phyloP scores from a whole-genome alignment of 2,888 invertebrate species.

The Sisyra terminalis region DNA sequence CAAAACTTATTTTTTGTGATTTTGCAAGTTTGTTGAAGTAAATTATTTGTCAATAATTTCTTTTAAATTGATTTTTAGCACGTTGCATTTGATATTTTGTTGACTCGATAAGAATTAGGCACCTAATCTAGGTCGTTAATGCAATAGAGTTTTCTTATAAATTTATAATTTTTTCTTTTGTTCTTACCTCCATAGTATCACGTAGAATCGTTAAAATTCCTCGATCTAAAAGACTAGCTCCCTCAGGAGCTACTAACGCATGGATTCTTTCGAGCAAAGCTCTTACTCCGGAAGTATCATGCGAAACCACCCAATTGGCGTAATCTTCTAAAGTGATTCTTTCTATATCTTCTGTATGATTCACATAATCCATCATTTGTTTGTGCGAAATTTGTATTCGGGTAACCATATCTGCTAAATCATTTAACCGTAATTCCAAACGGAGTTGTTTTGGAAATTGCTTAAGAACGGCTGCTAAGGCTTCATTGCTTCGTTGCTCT shows the following conservation, averaged over 20 bases:
- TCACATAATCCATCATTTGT: slow-evolving; percentile 40
- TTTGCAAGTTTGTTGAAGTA: not conserved
- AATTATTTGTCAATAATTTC: not conserved
- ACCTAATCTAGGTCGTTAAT: not conserved
- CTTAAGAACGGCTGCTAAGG: slow-evolving; percentile 18
- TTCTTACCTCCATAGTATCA: slow-evolving; percentile 9
- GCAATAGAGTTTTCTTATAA: not conserved
- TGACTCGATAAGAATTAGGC: not conserved
- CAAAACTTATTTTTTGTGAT: not conserved
- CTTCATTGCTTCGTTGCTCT: slow-evolving; percentile 14
- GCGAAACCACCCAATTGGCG: slow-evolving; percentile 51
- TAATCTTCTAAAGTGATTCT: slow-evolving; percentile 50
- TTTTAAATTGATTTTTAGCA: not conserved
- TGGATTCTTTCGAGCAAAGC: slow-evolving; percentile 50
- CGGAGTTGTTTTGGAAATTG: slow-evolving; percentile 28
- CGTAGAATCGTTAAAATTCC: slow-evolving; percentile 18
- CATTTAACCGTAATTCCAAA: slow-evolving; percentile 41
- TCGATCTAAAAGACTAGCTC: slow-evolving; percentile 27
- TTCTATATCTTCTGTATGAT: slow-evolving; percentile 34
- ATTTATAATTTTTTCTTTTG: not conserved
- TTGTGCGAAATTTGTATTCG: slow-evolving; percentile 40
- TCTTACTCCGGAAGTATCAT: slow-evolving; percentile 43
- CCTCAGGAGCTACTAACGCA: slow-evolving; percentile 36
- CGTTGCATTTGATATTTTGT: not conserved
- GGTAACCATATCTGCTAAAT: slow-evolving; percentile 40